Evolutionary conservation across 2,888 invertebrate species (phyloP).

Genomic region (Nephrotoma guestfalica): DNA sequence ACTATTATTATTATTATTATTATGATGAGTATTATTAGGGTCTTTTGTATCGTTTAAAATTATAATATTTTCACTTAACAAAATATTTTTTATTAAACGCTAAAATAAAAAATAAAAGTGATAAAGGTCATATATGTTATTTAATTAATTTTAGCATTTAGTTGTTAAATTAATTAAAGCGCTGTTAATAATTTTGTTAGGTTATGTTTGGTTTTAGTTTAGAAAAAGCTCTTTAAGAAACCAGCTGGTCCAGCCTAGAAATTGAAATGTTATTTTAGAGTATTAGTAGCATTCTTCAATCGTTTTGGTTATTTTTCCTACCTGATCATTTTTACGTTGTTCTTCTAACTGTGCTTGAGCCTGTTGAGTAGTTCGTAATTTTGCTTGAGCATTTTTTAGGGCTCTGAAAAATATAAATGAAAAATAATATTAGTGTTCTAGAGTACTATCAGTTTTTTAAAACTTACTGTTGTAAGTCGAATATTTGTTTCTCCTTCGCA

Average conservation of each 20-base stretch:
- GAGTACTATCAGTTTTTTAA: neutral
- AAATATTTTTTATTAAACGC: conserved; percentile 1
- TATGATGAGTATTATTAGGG: neutral
- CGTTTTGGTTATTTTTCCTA: conserved; percentile 13
- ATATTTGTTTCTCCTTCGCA: conserved; percentile 79
- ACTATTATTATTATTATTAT: neutral
- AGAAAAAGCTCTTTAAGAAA: conserved; percentile 92
- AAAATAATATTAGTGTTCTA: neutral
- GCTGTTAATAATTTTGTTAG: neutral
- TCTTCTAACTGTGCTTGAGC: conserved; percentile 70
- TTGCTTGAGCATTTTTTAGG: conserved; percentile 79
- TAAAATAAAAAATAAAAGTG: neutral
- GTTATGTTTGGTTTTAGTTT: conserved; percentile 28
- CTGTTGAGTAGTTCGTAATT: conserved; percentile 43
- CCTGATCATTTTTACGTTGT: conserved; percentile 41
- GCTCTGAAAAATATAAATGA: conserved; percentile 44
- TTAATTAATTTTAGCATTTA: neutral
- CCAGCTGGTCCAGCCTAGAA: conserved; percentile 80
- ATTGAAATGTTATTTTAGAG: neutral
- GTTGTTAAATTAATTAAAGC: neutral
- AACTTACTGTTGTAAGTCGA: conserved; percentile 82
- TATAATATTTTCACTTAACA: neutral
- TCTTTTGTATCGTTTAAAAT: neutral
- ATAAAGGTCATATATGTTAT: neutral
- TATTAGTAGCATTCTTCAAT: neutral